Evolutionary conservation across 2,113 vertebrate species (phyloP).

Genomic region (Calonectris borealis): DNA sequence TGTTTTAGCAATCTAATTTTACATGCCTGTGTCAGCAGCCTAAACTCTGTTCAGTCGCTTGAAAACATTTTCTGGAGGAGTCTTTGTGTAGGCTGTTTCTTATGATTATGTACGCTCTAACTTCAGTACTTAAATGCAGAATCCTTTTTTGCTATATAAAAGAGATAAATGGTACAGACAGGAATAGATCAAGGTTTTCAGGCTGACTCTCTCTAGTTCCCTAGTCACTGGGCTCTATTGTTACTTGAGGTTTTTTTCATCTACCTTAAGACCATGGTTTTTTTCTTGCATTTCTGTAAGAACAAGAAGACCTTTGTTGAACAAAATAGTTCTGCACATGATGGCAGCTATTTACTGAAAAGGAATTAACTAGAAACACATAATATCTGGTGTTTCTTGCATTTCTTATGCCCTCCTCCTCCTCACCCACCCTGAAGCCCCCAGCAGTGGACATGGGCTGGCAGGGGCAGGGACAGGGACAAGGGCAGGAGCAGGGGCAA

Average conservation of each 20-base stretch:
- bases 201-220: not conserved
- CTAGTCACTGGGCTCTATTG: not conserved
- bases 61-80: slow-evolving; percentile 65
- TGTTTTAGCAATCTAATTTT: slow-evolving; percentile 64
- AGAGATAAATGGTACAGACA: slow-evolving; percentile 48
- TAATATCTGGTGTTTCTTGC: not conserved
- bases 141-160: not conserved
- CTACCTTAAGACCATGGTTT: not conserved
- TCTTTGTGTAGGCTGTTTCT: slow-evolving; percentile 58
- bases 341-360: not conserved
- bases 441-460: not conserved
- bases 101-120: slow-evolving; percentile 34
- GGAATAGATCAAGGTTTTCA: slow-evolving; percentile 51
- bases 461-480: not conserved
- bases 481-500: not conserved
- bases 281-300: not conserved
- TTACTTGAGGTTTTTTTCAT: not conserved
- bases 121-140: slow-evolving; percentile 21
- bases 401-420: not conserved
- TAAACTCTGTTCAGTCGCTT: slow-evolving; percentile 48
- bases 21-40: slow-evolving; percentile 49
- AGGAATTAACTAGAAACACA: not conserved
- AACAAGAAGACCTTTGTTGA: not conserved
- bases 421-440: not conserved
- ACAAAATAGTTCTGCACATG: not conserved